Conservation (phyloP, 2,113 vertebrate genomes). For the Geococcyx californianus region DNA sequence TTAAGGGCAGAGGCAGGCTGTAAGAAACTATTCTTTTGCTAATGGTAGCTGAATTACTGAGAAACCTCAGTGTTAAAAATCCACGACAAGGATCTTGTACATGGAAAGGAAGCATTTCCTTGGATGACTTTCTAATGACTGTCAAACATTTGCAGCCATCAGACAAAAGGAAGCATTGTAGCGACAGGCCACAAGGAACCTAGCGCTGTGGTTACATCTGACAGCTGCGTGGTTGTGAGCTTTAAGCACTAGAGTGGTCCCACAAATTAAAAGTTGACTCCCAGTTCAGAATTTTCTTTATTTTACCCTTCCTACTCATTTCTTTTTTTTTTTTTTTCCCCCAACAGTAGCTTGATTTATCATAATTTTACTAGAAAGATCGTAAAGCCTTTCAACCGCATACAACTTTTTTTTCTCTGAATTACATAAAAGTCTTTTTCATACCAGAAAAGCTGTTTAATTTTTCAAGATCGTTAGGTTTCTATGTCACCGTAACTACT, state of each 20-base stretch:
- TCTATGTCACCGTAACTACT: background rate
- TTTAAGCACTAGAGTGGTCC: background rate
- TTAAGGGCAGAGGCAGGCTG: slow-evolving; percentile 53
- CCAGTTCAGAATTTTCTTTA: background rate
- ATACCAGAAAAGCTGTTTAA: background rate
- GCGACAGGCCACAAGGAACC: background rate
- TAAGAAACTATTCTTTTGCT: slow-evolving; percentile 72
- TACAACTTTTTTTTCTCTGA: background rate
- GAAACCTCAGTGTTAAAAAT: slow-evolving; percentile 65
- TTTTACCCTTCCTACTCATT: background rate
- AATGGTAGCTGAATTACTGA: slow-evolving; percentile 65
- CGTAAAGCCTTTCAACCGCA: background rate
- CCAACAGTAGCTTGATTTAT: background rate
- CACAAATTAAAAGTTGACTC: background rate
- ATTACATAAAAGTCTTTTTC: background rate
- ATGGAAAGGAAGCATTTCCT: slow-evolving; percentile 72
- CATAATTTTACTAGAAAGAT: background rate
- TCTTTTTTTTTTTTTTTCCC: background rate
- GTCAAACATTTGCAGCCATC: slow-evolving; percentile 67
- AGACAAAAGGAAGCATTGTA: slow-evolving; percentile 70
- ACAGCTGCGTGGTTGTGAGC: background rate
- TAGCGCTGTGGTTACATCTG: slow-evolving; percentile 10
- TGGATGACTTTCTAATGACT: slow-evolving; percentile 69
- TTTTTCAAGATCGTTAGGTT: background rate
- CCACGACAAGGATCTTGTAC: slow-evolving; percentile 56